Conservation (phyloP, 2,797 vertebrate species). For the Hemibagrus guttatus region DNA sequence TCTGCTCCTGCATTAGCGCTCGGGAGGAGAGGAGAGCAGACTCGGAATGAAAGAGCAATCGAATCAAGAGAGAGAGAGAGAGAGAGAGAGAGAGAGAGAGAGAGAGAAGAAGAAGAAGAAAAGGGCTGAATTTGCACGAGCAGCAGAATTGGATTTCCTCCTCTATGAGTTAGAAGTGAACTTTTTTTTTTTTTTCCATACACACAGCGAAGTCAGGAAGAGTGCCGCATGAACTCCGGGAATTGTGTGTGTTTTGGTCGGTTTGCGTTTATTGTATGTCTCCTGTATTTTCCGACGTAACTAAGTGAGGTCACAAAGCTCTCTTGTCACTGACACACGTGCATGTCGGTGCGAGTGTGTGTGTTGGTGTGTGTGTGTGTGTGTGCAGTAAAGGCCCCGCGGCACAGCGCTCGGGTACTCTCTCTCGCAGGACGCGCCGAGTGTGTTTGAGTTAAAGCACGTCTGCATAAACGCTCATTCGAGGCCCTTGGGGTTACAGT, state of each 20-base stretch:
- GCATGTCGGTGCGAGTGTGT: slow-evolving; percentile 23
- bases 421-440: not conserved
- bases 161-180: slow-evolving; percentile 57
- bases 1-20: slow-evolving; percentile 54
- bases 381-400: not conserved
- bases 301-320: slow-evolving; percentile 37
- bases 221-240: slow-evolving; percentile 5
- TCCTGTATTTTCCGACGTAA: slow-evolving; percentile 21
- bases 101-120: not conserved
- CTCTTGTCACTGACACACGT: slow-evolving; percentile 27
- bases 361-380: slow-evolving; percentile 13
- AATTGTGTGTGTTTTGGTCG: not conserved
- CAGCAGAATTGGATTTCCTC: slow-evolving; percentile 69
- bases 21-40: slow-evolving; percentile 10
- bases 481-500: not conserved
- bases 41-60: not conserved
- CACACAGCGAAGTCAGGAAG: not conserved
- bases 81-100: not conserved
- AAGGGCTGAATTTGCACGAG: slow-evolving; percentile 60
- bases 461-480: not conserved
- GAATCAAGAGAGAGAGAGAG: not conserved
- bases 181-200: slow-evolving; percentile 51
- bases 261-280: not conserved
- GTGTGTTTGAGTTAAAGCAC: not conserved
- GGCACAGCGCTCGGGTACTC: not conserved